Conservation (phyloP, 2,888 invertebrate species). For the Andricus curvator region DNA sequence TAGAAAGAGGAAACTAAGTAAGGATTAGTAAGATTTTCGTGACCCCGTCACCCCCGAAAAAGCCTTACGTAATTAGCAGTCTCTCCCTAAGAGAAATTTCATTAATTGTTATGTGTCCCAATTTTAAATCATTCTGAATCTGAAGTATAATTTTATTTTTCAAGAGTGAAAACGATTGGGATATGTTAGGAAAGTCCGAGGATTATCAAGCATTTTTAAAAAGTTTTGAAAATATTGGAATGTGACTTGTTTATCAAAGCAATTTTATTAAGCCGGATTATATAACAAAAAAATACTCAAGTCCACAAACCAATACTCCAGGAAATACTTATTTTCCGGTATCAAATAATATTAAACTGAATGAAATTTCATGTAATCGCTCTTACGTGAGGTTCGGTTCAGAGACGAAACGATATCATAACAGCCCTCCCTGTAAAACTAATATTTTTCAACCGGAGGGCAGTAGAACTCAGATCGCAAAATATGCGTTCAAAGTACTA, state of each 20-base stretch:
- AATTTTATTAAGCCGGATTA: neutral
- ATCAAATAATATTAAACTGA: constrained; percentile 5
- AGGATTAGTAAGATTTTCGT: too few relatives aligned
- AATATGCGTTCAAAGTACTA: constrained; percentile 20
- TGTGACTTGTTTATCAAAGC: neutral
- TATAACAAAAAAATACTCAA: neutral
- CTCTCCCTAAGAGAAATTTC: neutral
- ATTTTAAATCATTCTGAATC: neutral
- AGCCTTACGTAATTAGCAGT: too few relatives aligned
- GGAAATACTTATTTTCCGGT: constrained; percentile 9
- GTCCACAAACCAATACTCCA: neutral
- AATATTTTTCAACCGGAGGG: constrained; percentile 21
- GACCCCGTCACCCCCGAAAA: too few relatives aligned
- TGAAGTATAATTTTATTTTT: neutral
- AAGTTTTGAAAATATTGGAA: neutral
- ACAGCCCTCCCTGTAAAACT: constrained; percentile 1
- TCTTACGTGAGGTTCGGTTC: neutral
- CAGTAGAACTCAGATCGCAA: neutral
- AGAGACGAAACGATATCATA: constrained; percentile 24
- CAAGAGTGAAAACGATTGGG: neutral
- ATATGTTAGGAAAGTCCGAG: neutral
- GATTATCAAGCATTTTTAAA: neutral
- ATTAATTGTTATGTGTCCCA: neutral
- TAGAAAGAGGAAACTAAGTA: too few relatives aligned
- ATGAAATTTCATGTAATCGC: constrained; percentile 14